Percentiles rank a stretch among this genome's conserved stretches.
Conservation (phyloP, 2,888 invertebrate species). For the Plemyria rubiginata region DNA sequence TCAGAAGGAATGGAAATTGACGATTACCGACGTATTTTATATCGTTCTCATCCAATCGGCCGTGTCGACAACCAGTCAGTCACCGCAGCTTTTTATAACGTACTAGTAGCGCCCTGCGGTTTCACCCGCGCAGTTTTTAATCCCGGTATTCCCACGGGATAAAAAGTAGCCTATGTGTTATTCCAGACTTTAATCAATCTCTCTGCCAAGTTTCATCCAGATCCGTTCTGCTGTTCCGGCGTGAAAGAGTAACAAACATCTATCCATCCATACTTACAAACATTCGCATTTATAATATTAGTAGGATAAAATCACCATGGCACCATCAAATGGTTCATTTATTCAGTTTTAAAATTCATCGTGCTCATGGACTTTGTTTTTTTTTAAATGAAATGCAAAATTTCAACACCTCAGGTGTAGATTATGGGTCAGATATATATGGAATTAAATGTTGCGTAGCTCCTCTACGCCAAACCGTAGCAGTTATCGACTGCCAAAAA, state of each 20-base stretch:
- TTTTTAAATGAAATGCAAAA: slow-evolving; percentile 12
- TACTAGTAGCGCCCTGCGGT: too few species aligned
- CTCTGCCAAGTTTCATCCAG: too few species aligned
- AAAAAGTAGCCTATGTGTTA: too few species aligned
- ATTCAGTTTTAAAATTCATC: slow-evolving; percentile 59
- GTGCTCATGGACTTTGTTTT: slow-evolving; percentile 30
- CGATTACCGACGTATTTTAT: not conserved
- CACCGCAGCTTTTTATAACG: slow-evolving; percentile 47
- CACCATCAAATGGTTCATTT: slow-evolving; percentile 57
- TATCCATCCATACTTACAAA: too few species aligned
- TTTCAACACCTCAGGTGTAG: too few species aligned
- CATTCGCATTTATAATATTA: too few species aligned
- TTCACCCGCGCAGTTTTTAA: too few species aligned
- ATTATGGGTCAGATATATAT: not conserved
- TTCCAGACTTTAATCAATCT: too few species aligned
- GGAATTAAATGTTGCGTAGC: not conserved
- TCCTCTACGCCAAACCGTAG: slow-evolving; percentile 3
- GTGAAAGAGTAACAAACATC: too few species aligned
- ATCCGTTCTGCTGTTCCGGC: too few species aligned
- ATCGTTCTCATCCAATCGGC: not conserved
- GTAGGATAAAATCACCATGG: slow-evolving; percentile 55
- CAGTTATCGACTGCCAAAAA: not conserved
- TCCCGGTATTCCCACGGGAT: too few species aligned
- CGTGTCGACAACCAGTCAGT: not conserved
- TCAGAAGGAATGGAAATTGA: too few species aligned